These are phyloP conservation scores for Sphaeramia orbicularis DNA, from an alignment of 2,797 vertebrate species.

Conservation along the genomic window DNA sequence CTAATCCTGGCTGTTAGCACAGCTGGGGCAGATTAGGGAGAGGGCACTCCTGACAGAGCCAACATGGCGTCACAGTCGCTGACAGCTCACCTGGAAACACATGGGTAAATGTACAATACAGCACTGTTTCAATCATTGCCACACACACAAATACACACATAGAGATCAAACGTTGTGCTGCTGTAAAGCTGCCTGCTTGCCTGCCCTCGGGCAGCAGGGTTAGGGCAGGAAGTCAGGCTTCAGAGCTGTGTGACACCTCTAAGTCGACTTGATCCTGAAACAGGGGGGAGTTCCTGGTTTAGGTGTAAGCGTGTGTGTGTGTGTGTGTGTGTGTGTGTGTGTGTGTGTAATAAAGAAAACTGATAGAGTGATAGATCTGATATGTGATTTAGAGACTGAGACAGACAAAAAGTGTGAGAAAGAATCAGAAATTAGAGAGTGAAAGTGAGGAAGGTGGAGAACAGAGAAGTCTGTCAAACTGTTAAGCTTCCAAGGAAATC, in stretches of 20 bases:
- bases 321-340: conserved; percentile 21
- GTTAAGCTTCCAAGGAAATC: conserved; percentile 72
- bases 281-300: conserved; percentile 51
- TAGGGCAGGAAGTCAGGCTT: conserved; percentile 76
- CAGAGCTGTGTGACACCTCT: conserved; percentile 76
- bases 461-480: conserved; percentile 59
- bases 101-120: conserved; percentile 76
- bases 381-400: conserved; percentile 59
- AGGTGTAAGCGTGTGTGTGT: conserved; percentile 32
- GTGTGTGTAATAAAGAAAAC: conserved; percentile 49
- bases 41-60: conserved; percentile 74
- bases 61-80: conserved; percentile 78
- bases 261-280: conserved; percentile 76
- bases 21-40: conserved; percentile 80
- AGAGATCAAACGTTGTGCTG: conserved; percentile 67
- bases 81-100: conserved; percentile 85
- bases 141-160: conserved; percentile 45
- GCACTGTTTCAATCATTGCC: conserved; percentile 70
- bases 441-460: conserved; percentile 56
- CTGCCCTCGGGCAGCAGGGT: conserved; percentile 69
- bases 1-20: conserved; percentile 84
- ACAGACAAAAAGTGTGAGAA: conserved; percentile 47
- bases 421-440: conserved; percentile 49
- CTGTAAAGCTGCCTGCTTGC: conserved; percentile 68
- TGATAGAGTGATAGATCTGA: conserved; percentile 60